phyloP scores from a whole-genome alignment of 1,140 invertebrate species.

The Cardiocondyla obscurior region DNA sequence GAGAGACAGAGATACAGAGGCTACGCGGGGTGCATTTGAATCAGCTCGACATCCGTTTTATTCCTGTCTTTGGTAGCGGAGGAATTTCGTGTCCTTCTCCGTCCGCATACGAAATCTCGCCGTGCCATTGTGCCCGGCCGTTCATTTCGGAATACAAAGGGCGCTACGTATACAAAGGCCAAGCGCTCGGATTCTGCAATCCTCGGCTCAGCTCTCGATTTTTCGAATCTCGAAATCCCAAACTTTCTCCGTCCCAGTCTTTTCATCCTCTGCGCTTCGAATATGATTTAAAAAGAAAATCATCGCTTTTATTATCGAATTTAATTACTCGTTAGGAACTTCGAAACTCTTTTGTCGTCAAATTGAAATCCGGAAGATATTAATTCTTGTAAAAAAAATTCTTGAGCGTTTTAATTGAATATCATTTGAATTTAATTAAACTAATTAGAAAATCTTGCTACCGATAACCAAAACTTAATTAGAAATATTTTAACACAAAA shows the following conservation, averaged over 20 bases:
- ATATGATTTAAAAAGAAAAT: not conserved
- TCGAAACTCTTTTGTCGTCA: not conserved
- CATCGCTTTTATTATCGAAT: not conserved
- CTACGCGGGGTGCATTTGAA: constrained; percentile 66
- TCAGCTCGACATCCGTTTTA: constrained; percentile 65
- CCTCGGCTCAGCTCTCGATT: not conserved
- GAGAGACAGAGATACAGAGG: constrained; percentile 15
- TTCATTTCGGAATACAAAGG: constrained; percentile 60
- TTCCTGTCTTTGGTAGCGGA: constrained; percentile 40
- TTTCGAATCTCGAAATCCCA: not conserved
- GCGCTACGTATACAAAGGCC: not conserved
- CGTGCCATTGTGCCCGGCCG: constrained; percentile 13
- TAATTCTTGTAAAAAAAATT: not conserved
- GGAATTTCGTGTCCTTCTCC: constrained; percentile 50
- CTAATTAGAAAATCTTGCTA: no score
- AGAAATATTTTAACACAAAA: not conserved
- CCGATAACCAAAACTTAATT: no score
- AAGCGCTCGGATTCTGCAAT: not conserved
- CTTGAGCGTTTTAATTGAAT: no score
- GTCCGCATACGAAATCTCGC: constrained; percentile 66
- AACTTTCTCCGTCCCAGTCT: not conserved
- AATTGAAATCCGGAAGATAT: not conserved
- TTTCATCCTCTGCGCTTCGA: not conserved
- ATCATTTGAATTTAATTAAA: no score
- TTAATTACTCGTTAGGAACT: not conserved